phyloP scores from a whole-genome alignment of 2,113 vertebrate species.

The human region DNA sequence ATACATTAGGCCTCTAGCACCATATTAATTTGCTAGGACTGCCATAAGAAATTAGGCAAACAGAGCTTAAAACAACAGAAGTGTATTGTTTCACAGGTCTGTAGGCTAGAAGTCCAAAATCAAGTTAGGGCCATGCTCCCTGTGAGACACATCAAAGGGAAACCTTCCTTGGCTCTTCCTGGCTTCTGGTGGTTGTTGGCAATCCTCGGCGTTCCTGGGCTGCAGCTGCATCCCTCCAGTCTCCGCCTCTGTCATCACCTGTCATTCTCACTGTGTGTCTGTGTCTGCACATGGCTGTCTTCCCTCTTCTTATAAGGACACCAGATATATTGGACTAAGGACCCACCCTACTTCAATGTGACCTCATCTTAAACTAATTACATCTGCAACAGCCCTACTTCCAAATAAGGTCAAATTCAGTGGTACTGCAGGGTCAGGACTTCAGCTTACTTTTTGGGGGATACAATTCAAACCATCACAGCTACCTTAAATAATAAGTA shows the following conservation, averaged over 20 bases:
- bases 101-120: background rate
- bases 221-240: background rate
- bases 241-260: background rate
- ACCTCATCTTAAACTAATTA: background rate
- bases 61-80: background rate
- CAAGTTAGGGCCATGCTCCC: background rate
- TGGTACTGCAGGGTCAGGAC: background rate
- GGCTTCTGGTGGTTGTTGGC: background rate
- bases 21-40: background rate
- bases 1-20: background rate
- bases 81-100: background rate
- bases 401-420: background rate
- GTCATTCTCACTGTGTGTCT: background rate
- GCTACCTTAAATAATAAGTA: background rate
- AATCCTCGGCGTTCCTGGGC: background rate
- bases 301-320: background rate
- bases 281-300: background rate
- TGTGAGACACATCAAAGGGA: background rate
- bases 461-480: background rate
- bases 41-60: background rate
- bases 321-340: background rate
- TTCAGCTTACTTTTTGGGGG: background rate
- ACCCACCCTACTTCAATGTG: background rate
- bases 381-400: background rate
- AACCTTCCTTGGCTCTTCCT: background rate